Evolutionary conservation across 2,797 vertebrate genomes (phyloP).

Genomic region (Neoniphon sammara): DNA sequence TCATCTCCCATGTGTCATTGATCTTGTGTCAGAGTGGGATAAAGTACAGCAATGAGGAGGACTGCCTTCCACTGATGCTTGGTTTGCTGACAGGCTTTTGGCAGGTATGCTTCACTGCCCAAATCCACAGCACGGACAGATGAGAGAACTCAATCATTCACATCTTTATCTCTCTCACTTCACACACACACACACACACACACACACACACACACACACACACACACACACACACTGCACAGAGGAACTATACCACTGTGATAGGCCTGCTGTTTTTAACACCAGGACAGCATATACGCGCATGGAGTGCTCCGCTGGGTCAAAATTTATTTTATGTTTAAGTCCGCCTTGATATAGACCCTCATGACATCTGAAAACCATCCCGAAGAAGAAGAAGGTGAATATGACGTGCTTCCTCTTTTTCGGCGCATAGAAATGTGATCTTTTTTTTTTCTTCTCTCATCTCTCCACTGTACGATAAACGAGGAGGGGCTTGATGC

Average conservation of each 20-base stretch:
- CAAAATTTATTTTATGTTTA: constrained; percentile 2
- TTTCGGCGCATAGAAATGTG: constrained; percentile 63
- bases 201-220: constrained; percentile 1
- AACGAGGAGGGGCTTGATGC: constrained; percentile 84
- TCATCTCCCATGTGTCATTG: constrained; percentile 3
- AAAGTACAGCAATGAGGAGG: neutral
- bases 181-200: constrained; percentile 5
- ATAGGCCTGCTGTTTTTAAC: too few relatives aligned
- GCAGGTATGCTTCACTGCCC: constrained; percentile 48
- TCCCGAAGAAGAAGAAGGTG: constrained; percentile 14
- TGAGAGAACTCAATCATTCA: constrained; percentile 13
- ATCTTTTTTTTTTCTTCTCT: constrained; percentile 7
- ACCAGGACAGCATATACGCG: neutral
- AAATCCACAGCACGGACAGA: constrained; percentile 47
- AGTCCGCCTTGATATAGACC: constrained; percentile 1
- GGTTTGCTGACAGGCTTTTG: constrained; percentile 21
- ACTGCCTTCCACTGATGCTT: constrained; percentile 2
- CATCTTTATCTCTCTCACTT: too few relatives aligned
- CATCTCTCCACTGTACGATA: constrained; percentile 74
- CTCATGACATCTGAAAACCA: constrained; percentile 13
- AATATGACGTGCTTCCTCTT: constrained; percentile 74
- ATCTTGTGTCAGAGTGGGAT: constrained; percentile 10
- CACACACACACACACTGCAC: neutral
- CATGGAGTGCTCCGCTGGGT: neutral
- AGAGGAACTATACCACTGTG: neutral